Base-by-base conservation (phyloP, 2,888 invertebrate genomes). In the Lysandra bellargus region DNA sequence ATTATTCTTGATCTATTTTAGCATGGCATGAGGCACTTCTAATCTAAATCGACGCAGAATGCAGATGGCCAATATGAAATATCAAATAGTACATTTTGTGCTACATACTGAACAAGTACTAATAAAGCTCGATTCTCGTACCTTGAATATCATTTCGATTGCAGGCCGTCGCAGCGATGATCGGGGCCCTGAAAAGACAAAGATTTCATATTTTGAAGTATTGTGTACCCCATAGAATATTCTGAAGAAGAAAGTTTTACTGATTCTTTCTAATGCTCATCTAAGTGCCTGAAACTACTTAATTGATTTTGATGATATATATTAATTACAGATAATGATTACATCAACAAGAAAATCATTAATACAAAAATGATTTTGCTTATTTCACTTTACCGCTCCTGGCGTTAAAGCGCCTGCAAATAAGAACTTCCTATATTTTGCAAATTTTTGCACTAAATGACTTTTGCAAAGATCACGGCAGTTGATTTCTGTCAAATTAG, bases 401-500 rank as follows among this genome's bases (percentile, higher is more conserved):
- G 23, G 23, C 23, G 23, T 23, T 23, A 23, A 23, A 23, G 23
- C 0, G 23, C 23, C 23, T 23, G 0, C 23, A 23, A 23, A 23
- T 23, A 23, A 23, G 23, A 23, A 23, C 23, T 23, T 23, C 23
- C 23, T 23, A 61, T 61, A 30, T 64, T 64, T 64, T 64, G 64
- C 64, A 64, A 64, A 64, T 30, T 64, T 64, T 30, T 64, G 30
- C 30, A 30, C 64, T 64, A 64, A 64, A 57, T 78, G 12, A 49
- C 3, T 33, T 72, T 4, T 37, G 12, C n/a, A 33, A 53, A 72
- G 44, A 60, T 79, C 79, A 79, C 61, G 79, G 79, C 78, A 69
- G 78, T 80, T 81, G 84, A 83, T 80, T 83, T 83, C 83, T 81
- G 84, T 80, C 79, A 78, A 84, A 87, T 91, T 91, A 90, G 87